Percentiles rank a stretch among this genome's conserved stretches.
These are phyloP conservation scores for Spilosoma lubricipeda DNA, from an alignment of 2,888 invertebrate genomes.

Conservation along the genomic window DNA sequence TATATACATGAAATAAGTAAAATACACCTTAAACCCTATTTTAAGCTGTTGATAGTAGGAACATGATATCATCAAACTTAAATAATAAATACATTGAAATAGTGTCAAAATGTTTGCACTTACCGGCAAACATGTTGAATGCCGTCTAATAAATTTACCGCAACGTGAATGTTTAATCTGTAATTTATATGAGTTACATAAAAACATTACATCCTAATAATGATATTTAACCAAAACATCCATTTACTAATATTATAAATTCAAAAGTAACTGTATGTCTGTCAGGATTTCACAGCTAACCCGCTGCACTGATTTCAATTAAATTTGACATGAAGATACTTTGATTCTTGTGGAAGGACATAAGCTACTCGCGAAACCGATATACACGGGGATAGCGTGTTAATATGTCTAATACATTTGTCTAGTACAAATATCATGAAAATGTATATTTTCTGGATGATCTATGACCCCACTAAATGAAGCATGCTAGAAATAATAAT, in stretches of 20 bases:
- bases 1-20: slow-evolving; percentile 22
- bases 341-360: no score
- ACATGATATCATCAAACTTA: slow-evolving; percentile 39
- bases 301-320: no score
- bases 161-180: slow-evolving; percentile 82
- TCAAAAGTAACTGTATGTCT: no score
- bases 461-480: slow-evolving; percentile 65
- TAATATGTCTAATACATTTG: not conserved
- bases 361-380: not conserved
- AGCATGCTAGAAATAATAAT: slow-evolving; percentile 58
- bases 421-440: not conserved
- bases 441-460: slow-evolving; percentile 41
- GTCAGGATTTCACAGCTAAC: no score
- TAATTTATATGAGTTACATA: slow-evolving; percentile 61
- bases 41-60: slow-evolving; percentile 38
- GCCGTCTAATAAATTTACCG: slow-evolving; percentile 78
- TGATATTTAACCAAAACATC: not conserved
- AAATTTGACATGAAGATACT: no score
- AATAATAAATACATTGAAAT: slow-evolving; percentile 27
- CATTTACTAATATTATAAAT: no score
- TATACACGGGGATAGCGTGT: no score
- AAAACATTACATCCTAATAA: slow-evolving; percentile 11
- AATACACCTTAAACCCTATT: slow-evolving; percentile 31
- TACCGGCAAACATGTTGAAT: slow-evolving; percentile 78
- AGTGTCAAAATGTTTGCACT: slow-evolving; percentile 68